Percentiles rank a stretch among this genome's conserved stretches.
Evolutionary conservation across 2,113 vertebrate genomes (phyloP).

Genomic region (Recurvirostra avosetta): DNA sequence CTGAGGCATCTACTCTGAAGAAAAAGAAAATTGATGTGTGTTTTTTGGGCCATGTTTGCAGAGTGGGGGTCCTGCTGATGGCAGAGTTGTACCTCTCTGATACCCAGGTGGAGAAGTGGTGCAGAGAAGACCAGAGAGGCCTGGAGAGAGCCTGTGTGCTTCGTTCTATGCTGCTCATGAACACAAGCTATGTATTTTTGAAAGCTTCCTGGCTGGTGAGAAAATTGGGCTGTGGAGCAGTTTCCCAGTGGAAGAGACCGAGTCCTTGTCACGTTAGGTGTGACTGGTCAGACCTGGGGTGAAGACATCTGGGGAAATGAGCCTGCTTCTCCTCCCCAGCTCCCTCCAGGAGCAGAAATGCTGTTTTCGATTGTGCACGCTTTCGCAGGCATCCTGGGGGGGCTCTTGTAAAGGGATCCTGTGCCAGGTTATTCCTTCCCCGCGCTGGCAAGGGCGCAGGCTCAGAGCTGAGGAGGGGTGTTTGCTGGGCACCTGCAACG

Average conservation of each 20-base stretch:
- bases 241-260: background rate
- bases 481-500: background rate
- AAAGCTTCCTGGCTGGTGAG: background rate
- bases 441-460: accelerated
- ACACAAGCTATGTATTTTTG: background rate
- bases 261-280: background rate
- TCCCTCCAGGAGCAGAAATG: background rate
- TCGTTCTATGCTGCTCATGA: background rate
- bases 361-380: background rate
- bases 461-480: background rate
- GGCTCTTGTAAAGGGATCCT: background rate
- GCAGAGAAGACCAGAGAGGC: background rate
- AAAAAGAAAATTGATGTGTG: too few species aligned
- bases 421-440: background rate
- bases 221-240: background rate
- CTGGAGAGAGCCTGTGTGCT: background rate
- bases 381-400: accelerated
- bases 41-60: background rate
- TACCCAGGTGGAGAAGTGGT: background rate
- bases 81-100: background rate
- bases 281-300: background rate
- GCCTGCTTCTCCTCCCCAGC: background rate
- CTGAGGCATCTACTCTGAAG: background rate
- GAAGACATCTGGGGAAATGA: background rate
- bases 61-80: background rate